phyloP scores from a whole-genome alignment of 2,113 vertebrate species.

The Barbus barbus region DNA sequence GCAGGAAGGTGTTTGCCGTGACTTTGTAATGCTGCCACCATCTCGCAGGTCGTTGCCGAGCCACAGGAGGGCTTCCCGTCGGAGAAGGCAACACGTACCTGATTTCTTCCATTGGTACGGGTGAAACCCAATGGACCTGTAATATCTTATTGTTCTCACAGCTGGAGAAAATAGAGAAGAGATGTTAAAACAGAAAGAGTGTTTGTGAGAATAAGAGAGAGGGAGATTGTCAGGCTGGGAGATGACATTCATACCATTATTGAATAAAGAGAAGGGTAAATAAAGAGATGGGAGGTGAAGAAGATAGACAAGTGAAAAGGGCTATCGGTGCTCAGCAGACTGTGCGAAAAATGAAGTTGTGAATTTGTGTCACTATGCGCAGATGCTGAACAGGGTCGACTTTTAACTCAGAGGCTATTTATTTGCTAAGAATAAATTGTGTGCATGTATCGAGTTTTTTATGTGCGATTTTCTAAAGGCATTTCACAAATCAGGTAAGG shows the following conservation, averaged over 20 bases:
- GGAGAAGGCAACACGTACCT: constrained; percentile 44
- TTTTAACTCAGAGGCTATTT: not conserved
- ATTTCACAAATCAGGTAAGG: not conserved
- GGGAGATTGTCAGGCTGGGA: not conserved
- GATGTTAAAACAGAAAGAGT: constrained; percentile 33
- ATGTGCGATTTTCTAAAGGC: not conserved
- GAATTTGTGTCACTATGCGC: not conserved
- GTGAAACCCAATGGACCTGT: constrained; percentile 45
- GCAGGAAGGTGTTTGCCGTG: constrained; percentile 61
- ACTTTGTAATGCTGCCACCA: constrained; percentile 64
- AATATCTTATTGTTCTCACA: constrained; percentile 42
- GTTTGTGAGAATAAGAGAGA: constrained; percentile 15
- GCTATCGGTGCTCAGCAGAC: not conserved
- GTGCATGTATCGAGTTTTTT: no score
- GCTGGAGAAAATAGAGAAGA: constrained; percentile 30
- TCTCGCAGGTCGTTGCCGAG: constrained; percentile 46
- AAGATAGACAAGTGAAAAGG: not conserved
- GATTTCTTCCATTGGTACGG: constrained; percentile 34
- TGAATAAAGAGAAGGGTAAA: constrained; percentile 10
- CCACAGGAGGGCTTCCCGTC: constrained; percentile 57
- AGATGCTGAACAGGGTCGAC: not conserved
- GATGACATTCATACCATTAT: constrained; percentile 17
- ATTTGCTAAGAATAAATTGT: not conserved
- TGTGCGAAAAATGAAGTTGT: not conserved
- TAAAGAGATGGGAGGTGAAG: constrained; percentile 14